A percentile compares a stretch with the other conserved stretches of the same genome.
phyloP scores from a whole-genome alignment of 2,888 invertebrate genomes.

The Ischnus inquisitorius region DNA sequence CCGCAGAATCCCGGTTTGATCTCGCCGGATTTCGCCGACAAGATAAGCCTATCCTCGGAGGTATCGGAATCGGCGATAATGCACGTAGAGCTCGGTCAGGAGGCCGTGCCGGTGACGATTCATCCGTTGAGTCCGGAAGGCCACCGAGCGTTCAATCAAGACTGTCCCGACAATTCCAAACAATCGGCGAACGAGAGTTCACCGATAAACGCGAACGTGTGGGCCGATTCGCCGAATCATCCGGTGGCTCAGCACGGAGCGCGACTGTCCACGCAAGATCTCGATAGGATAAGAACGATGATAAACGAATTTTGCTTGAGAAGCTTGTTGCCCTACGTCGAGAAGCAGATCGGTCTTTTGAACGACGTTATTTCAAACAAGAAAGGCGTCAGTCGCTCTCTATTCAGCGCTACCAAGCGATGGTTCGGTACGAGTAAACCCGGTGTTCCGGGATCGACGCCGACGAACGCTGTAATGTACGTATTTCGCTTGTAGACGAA shows the following conservation, averaged over 20 bases:
- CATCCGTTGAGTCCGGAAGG: slow-evolving; percentile 93
- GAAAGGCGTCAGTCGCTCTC: slow-evolving; percentile 96
- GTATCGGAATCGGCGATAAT: slow-evolving; percentile 76
- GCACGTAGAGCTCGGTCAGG: slow-evolving; percentile 86
- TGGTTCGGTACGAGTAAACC: slow-evolving; percentile 97
- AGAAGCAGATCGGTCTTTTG: slow-evolving; percentile 93
- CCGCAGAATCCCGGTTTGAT: slow-evolving; percentile 77
- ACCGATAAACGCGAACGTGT: slow-evolving; percentile 87
- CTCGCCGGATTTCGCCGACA: slow-evolving; percentile 80
- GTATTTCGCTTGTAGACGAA: slow-evolving; percentile 79
- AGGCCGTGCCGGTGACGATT: slow-evolving; percentile 86
- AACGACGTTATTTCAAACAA: slow-evolving; percentile 93
- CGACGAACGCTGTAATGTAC: slow-evolving; percentile 94
- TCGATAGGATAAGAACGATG: slow-evolving; percentile 94
- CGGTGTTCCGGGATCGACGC: slow-evolving; percentile 88
- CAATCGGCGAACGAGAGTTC: slow-evolving; percentile 71
- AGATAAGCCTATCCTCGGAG: slow-evolving; percentile 80
- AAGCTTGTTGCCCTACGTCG: slow-evolving; percentile 96
- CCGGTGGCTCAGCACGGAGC: slow-evolving; percentile 89
- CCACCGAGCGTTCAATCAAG: slow-evolving; percentile 83
- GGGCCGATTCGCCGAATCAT: slow-evolving; percentile 87
- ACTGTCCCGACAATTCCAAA: slow-evolving; percentile 67
- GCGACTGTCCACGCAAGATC: slow-evolving; percentile 92
- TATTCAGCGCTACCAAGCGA: slow-evolving; percentile 97
- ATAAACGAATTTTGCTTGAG: slow-evolving; percentile 95